Percentiles rank a stretch among this genome's conserved stretches.
Evolutionary conservation across 1,140 invertebrate species (phyloP).

Genomic region (Zaprionus kolodkinae): DNA sequence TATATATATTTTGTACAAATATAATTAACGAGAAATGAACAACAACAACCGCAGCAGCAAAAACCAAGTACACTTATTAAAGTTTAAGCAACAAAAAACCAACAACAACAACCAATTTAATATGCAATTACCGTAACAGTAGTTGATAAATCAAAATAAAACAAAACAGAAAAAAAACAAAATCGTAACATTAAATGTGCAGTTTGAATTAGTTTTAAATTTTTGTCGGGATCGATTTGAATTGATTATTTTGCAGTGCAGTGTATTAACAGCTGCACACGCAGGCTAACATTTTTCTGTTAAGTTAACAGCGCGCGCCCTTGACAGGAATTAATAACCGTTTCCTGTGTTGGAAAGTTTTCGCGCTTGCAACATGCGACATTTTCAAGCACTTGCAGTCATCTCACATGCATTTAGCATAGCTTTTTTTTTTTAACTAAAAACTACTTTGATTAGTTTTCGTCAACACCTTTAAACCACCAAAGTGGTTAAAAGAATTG

Average conservation of each 20-base stretch:
- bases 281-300: background rate
- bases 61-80: slow-evolving; percentile 83
- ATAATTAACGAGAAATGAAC: slow-evolving; percentile 63
- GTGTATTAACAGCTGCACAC: background rate
- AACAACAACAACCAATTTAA: slow-evolving; percentile 78
- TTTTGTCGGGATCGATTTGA: background rate
- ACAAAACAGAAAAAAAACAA: slow-evolving; percentile 51
- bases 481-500: too few species aligned
- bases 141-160: slow-evolving; percentile 84
- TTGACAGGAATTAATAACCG: background rate
- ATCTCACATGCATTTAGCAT: background rate
- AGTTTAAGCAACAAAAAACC: slow-evolving; percentile 68
- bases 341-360: slow-evolving; percentile 18
- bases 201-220: background rate
- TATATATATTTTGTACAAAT: slow-evolving; percentile 81
- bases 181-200: slow-evolving; percentile 61
- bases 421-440: background rate
- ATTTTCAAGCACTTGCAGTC: background rate
- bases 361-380: background rate
- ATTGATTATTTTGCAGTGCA: background rate
- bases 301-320: background rate
- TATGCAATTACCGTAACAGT: slow-evolving; percentile 79
- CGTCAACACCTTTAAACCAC: background rate
- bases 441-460: background rate
- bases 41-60: slow-evolving; percentile 60